Evolutionary conservation across 2,888 invertebrate species (phyloP).

Genomic region (Cylindroiulus punctatus): DNA sequence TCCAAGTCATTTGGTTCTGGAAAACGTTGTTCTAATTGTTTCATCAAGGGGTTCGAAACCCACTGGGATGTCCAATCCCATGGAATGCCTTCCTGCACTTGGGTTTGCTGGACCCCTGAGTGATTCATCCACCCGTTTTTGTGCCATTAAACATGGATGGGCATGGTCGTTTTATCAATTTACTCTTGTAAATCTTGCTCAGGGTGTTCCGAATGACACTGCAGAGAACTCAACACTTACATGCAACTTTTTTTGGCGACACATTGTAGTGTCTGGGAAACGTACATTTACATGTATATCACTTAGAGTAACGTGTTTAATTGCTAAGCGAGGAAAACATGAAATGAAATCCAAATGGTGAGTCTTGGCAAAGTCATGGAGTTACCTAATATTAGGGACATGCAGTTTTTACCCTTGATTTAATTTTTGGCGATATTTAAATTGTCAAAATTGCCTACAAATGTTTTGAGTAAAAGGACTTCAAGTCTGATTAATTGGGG

Average conservation of each 20-base stretch:
- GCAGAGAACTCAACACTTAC: not conserved
- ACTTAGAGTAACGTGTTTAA: too few species aligned
- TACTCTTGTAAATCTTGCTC: not conserved
- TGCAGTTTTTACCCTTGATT: too few species aligned
- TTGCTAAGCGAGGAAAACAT: too few species aligned
- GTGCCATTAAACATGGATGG: slow-evolving; percentile 15
- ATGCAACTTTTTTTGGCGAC: not conserved
- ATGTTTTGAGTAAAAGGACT: too few species aligned
- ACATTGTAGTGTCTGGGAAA: not conserved
- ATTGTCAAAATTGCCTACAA: too few species aligned
- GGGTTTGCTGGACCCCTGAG: not conserved
- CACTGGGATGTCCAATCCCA: not conserved
- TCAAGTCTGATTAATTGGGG: too few species aligned
- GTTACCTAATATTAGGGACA: too few species aligned
- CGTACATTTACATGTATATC: too few species aligned
- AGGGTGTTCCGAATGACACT: not conserved
- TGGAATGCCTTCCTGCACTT: not conserved
- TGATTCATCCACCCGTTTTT: slow-evolving; percentile 12
- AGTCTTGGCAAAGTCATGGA: too few species aligned
- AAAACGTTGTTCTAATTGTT: slow-evolving; percentile 26
- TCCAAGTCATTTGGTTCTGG: not conserved
- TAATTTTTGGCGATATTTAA: too few species aligned
- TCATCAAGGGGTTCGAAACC: slow-evolving; percentile 10
- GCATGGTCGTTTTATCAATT: not conserved
- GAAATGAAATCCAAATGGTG: too few species aligned